Evolutionary conservation across 2,113 vertebrate species (phyloP).

Genomic region (Vicugna pacos): DNA sequence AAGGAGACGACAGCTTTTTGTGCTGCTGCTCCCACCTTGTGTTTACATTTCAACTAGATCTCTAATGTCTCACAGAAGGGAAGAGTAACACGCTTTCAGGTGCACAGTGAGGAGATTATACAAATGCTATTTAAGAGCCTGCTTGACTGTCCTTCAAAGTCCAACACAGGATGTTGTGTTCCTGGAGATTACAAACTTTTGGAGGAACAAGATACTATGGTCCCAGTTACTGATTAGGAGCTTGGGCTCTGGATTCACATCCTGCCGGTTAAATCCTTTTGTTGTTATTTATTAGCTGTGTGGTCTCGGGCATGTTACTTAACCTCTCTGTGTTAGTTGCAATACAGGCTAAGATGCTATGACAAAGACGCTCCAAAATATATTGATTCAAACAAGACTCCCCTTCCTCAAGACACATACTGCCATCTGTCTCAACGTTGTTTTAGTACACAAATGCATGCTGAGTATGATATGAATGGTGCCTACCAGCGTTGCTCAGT

Average conservation of each 20-base stretch:
- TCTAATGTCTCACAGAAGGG: neutral
- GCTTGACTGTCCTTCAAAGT: neutral
- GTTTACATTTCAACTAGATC: neutral
- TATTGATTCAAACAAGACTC: neutral
- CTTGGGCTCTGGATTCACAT: neutral
- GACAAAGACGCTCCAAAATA: neutral
- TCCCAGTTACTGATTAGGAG: neutral
- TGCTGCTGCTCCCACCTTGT: neutral
- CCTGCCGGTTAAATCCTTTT: neutral
- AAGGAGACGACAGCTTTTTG: neutral
- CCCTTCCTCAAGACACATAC: neutral
- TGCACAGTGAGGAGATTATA: neutral
- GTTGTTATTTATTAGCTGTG: neutral
- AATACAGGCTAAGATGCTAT: neutral
- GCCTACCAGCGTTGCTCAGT: neutral
- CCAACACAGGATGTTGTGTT: neutral
- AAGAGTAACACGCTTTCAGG: neutral
- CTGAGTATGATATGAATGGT: neutral
- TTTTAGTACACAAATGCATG: rapidly evolving
- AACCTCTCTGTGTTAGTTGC: neutral
- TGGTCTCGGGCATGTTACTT: neutral
- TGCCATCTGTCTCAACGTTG: neutral
- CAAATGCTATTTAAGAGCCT: neutral
- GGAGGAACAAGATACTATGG: neutral
- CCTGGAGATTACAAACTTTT: neutral